phyloP scores from a whole-genome alignment of 2,888 invertebrate species.

The Sphaerophoria taeniata region DNA sequence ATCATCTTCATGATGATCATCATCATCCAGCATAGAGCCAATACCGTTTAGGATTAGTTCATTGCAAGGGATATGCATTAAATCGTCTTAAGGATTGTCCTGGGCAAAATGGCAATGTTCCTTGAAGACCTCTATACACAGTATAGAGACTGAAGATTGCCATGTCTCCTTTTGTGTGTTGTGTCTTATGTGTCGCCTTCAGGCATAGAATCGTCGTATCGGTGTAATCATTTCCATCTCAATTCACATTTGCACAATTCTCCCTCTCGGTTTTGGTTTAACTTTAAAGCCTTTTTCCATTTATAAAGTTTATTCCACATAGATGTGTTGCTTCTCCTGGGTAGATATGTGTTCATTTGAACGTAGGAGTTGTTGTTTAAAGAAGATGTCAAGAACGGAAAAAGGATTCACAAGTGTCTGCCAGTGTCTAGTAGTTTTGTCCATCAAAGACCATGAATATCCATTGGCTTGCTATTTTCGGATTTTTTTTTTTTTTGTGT shows the following conservation, averaged over 20 bases:
- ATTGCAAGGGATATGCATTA: slow-evolving; percentile 54
- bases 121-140: slow-evolving; percentile 9
- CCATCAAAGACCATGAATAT: slow-evolving; percentile 50
- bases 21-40: slow-evolving; percentile 5
- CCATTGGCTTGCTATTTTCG: slow-evolving; percentile 9
- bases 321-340: background rate
- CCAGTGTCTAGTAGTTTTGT: slow-evolving; percentile 29
- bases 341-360: no score
- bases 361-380: background rate
- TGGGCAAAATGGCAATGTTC: slow-evolving; percentile 28
- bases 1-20: slow-evolving; percentile 42
- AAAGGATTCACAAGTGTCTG: slow-evolving; percentile 62
- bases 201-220: slow-evolving; percentile 8
- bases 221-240: slow-evolving; percentile 67
- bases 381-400: slow-evolving; percentile 59
- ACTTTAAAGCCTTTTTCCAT: slow-evolving; percentile 32
- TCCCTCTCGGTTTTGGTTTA: slow-evolving; percentile 30
- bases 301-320: background rate
- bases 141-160: background rate
- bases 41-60: slow-evolving; percentile 67
- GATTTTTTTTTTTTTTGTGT: slow-evolving; percentile 7
- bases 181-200: background rate
- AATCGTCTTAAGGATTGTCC: slow-evolving; percentile 63
- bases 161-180: slow-evolving; percentile 25
- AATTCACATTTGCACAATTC: slow-evolving; percentile 70